A percentile compares a stretch with the other conserved stretches of the same genome.
phyloP scores from a whole-genome alignment of 1,140 invertebrate species.

The Platyura marginata region DNA sequence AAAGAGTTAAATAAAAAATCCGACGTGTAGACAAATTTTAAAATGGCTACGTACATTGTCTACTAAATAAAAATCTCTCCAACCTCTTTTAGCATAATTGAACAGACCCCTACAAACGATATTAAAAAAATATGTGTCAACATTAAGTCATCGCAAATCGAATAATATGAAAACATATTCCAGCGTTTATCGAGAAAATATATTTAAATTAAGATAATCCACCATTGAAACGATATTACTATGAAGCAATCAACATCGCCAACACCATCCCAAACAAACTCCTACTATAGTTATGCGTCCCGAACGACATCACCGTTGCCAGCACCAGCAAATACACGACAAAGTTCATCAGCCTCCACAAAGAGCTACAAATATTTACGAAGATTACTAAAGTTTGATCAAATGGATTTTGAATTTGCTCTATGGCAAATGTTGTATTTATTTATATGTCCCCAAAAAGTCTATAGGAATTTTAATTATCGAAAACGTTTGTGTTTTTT shows the following conservation, averaged over 20 bases:
- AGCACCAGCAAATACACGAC: slow-evolving; percentile 36
- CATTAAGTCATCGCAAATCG: no score
- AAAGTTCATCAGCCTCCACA: slow-evolving; percentile 67
- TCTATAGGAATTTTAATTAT: slow-evolving; percentile 95
- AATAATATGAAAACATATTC: no score
- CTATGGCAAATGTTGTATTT: slow-evolving; percentile 98
- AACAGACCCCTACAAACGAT: no score
- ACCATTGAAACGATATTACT: no score
- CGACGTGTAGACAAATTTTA: no score
- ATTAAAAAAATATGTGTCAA: no score
- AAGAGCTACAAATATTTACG: slow-evolving; percentile 87
- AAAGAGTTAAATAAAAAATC: no score
- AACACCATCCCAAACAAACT: slow-evolving; percentile 24
- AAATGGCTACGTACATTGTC: no score
- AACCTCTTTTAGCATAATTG: no score
- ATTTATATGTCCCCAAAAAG: slow-evolving; percentile 89
- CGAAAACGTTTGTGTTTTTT: slow-evolving; percentile 70
- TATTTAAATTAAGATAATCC: no score
- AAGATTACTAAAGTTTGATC: slow-evolving; percentile 80
- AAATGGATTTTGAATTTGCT: slow-evolving; percentile 99
- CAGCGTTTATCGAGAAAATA: no score
- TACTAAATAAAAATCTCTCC: no score
- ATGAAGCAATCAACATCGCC: slow-evolving; percentile 51
- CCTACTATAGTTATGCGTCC: slow-evolving; percentile 24
- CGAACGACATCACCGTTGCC: slow-evolving; percentile 34